Evolutionary conservation across 30 jellyfish, hydroid and myxozoan species (phyloP).

Genomic region (Clytia hemisphaerica): DNA sequence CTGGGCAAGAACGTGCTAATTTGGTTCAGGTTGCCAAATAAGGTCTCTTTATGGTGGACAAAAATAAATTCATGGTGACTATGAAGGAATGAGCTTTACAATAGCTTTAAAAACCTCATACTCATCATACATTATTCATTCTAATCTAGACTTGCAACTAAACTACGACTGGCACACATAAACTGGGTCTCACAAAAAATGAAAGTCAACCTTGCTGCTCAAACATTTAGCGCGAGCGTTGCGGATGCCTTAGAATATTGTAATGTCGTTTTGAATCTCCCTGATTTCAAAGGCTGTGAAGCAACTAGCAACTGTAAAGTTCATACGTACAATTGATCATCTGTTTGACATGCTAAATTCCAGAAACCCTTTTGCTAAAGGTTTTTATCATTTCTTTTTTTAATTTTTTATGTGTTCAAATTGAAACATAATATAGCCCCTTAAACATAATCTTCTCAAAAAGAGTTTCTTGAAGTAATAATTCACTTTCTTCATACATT

Average conservation of each 20-base stretch:
- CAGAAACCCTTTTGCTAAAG: slow-evolving; percentile 23
- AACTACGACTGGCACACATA: slow-evolving; percentile 37
- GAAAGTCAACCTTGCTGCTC: slow-evolving; percentile 50
- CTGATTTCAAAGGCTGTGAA: not conserved
- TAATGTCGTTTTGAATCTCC: not conserved
- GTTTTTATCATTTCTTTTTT: too few relatives aligned
- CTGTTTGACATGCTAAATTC: slow-evolving; percentile 24
- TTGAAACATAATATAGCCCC: too few relatives aligned
- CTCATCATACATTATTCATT: too few relatives aligned
- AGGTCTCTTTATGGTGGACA: too few relatives aligned
- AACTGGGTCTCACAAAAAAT: slow-evolving; percentile 34
- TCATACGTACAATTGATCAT: slow-evolving; percentile 16
- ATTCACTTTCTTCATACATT: too few relatives aligned
- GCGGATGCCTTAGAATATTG: slow-evolving; percentile 31
- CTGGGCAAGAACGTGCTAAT: slow-evolving; percentile 43
- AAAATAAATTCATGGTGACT: too few relatives aligned
- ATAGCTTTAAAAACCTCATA: too few relatives aligned
- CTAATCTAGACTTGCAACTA: slow-evolving; percentile 52
- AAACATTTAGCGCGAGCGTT: slow-evolving; percentile 27
- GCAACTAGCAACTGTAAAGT: slow-evolving; percentile 19
- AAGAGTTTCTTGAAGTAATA: too few relatives aligned
- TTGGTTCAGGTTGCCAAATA: too few relatives aligned
- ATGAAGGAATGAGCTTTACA: too few relatives aligned
- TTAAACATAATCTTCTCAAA: too few relatives aligned
- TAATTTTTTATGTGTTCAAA: too few relatives aligned